Percentiles rank a stretch among this genome's conserved stretches.
These are phyloP conservation scores for Drosophila antonietae DNA, from an alignment of 2,888 invertebrate species.

Conservation along the genomic window DNA sequence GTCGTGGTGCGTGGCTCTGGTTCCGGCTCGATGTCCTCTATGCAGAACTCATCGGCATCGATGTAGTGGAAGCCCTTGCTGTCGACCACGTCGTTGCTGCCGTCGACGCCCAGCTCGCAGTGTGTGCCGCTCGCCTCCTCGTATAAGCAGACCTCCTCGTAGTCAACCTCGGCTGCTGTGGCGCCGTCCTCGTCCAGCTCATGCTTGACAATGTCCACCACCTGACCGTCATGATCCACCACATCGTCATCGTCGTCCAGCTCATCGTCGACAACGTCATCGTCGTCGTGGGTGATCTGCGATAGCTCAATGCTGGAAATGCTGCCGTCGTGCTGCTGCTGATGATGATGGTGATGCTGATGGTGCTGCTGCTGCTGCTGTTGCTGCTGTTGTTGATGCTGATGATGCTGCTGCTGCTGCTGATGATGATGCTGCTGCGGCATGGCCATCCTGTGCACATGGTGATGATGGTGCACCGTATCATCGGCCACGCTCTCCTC, in stretches of 20 bases:
- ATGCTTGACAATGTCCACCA: conserved; percentile 75
- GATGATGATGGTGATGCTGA: conserved; percentile 46
- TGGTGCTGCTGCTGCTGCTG: conserved; percentile 53
- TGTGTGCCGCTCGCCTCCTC: conserved; percentile 77
- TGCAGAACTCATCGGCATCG: conserved; percentile 80
- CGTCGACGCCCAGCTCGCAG: conserved; percentile 76
- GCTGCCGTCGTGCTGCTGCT: conserved; percentile 71
- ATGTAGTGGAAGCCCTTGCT: conserved; percentile 78
- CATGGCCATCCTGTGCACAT: conserved; percentile 14
- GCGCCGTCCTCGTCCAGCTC: conserved; percentile 80
- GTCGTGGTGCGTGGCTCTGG: conserved; percentile 22
- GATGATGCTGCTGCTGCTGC: conserved; percentile 41
- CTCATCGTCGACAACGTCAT: conserved; percentile 59
- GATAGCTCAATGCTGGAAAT: conserved; percentile 72
- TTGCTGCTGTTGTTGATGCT: conserved; percentile 57
- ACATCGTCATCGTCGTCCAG: conserved; percentile 63
- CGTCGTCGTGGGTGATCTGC: conserved; percentile 64
- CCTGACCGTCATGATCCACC: conserved; percentile 72
- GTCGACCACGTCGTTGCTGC: conserved; percentile 70
- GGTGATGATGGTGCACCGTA: conserved; percentile 58
- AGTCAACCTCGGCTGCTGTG: conserved; percentile 70
- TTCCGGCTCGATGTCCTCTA: conserved; percentile 66
- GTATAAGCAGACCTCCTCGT: conserved; percentile 82
- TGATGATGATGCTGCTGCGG: conserved; percentile 40
- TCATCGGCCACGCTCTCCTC: conserved; percentile 81